A percentile compares a stretch with the other conserved stretches of the same genome.
These are phyloP conservation scores for Sorex araneus DNA, from an alignment of 2,113 vertebrate genomes.

Conservation along the genomic window DNA sequence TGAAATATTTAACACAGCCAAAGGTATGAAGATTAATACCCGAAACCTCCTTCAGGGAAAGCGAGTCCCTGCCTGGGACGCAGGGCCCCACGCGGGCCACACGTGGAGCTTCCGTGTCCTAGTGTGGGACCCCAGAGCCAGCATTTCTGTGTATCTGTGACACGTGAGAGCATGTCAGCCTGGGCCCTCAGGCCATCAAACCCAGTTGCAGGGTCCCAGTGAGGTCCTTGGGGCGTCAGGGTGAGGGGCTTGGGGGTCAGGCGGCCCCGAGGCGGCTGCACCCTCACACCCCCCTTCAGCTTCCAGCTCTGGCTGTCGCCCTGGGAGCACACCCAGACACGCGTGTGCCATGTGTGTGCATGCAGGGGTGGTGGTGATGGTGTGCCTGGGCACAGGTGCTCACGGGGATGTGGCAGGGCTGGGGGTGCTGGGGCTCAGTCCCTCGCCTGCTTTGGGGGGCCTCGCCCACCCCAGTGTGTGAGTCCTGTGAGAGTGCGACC, in stretches of 20 bases:
- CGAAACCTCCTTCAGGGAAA: neutral
- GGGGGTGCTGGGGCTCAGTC: neutral
- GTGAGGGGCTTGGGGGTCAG: too few relatives aligned
- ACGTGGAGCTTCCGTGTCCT: too few relatives aligned
- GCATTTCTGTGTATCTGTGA: too few relatives aligned
- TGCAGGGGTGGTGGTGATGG: neutral
- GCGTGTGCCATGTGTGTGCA: rapidly evolving
- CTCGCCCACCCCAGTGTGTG: too few relatives aligned
- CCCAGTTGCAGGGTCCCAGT: too few relatives aligned
- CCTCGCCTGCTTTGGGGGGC: too few relatives aligned
- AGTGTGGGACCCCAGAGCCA: too few relatives aligned
- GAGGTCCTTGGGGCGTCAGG: too few relatives aligned
- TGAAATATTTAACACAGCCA: slow-evolving; percentile 68
- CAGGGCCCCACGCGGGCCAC: neutral
- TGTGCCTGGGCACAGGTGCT: too few relatives aligned
- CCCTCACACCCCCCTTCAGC: slow-evolving; percentile 24
- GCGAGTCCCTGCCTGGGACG: rapidly evolving
- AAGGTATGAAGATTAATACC: neutral
- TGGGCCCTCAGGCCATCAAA: too few relatives aligned
- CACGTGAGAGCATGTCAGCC: too few relatives aligned
- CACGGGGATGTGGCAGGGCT: too few relatives aligned
- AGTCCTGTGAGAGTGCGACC: rapidly evolving
- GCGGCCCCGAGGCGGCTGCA: neutral
- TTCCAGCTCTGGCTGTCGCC: slow-evolving; percentile 25
- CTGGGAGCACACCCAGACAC: neutral